These are phyloP conservation scores for Calonectris borealis DNA, from an alignment of 2,113 vertebrate species.

Conservation along the genomic window DNA sequence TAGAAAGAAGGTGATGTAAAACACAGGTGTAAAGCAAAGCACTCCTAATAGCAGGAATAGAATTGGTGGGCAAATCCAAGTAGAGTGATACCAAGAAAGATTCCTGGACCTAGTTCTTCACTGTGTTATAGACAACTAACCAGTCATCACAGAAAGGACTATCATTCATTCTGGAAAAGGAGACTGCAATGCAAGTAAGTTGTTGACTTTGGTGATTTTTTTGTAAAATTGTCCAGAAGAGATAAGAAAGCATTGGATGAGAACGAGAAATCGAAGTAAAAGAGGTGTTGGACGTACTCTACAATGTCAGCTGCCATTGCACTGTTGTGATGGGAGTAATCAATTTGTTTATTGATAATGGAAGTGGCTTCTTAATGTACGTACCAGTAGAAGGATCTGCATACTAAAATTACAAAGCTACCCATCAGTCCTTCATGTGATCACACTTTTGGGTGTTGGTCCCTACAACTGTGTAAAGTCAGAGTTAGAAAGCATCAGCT, in stretches of 20 bases:
- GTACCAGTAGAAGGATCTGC: background rate
- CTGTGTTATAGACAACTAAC: background rate
- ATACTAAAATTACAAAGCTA: background rate
- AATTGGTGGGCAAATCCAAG: background rate
- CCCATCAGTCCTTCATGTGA: background rate
- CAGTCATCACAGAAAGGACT: background rate
- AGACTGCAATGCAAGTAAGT: background rate
- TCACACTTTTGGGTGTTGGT: background rate
- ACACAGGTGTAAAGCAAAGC: background rate
- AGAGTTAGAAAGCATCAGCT: background rate
- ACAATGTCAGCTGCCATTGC: background rate
- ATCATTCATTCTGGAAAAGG: background rate
- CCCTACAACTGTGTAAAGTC: background rate
- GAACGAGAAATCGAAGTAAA: background rate
- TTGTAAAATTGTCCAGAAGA: background rate
- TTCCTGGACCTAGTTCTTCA: background rate
- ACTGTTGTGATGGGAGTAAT: background rate
- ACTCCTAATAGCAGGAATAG: background rate
- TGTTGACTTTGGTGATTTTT: background rate
- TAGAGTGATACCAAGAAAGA: background rate
- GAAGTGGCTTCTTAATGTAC: background rate
- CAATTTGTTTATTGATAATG: background rate
- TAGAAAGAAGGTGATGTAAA: background rate
- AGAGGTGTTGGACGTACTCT: background rate
- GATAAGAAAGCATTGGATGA: background rate